phyloP scores from a whole-genome alignment of 2,113 vertebrate genomes.

The Phrynosoma platyrhinos region DNA sequence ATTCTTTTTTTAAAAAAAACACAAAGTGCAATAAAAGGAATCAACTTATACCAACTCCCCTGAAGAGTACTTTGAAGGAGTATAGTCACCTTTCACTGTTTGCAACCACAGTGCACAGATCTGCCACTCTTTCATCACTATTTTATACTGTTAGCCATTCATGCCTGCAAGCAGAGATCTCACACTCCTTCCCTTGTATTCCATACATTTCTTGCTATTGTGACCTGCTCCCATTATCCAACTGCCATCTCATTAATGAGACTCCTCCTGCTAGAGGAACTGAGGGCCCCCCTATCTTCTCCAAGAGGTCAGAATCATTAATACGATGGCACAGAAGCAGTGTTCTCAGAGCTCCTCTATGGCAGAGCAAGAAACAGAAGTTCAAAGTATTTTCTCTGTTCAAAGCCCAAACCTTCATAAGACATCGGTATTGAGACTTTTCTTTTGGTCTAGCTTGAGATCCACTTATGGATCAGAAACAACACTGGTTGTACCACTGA shows the following conservation, averaged over 20 bases:
- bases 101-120: not conserved
- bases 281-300: not conserved
- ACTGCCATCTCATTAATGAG: constrained; percentile 16
- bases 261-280: constrained; percentile 11
- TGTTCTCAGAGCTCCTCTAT: not conserved
- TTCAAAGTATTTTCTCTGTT: not conserved
- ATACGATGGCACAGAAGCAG: not conserved
- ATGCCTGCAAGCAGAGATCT: not conserved
- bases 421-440: not conserved
- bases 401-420: not conserved
- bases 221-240: constrained; percentile 5
- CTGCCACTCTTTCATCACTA: not conserved
- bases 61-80: not conserved
- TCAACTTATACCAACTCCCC: not conserved
- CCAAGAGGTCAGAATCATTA: constrained; percentile 12
- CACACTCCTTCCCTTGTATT: not conserved
- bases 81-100: not conserved
- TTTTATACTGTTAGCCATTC: not conserved
- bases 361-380: not conserved
- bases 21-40: not conserved
- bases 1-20: too few relatives aligned
- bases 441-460: not conserved
- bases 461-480: not conserved
- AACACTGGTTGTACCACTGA: not conserved
- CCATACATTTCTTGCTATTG: not conserved